Conservation (phyloP, 2,113 vertebrate species). For the Carassius auratus region DNA sequence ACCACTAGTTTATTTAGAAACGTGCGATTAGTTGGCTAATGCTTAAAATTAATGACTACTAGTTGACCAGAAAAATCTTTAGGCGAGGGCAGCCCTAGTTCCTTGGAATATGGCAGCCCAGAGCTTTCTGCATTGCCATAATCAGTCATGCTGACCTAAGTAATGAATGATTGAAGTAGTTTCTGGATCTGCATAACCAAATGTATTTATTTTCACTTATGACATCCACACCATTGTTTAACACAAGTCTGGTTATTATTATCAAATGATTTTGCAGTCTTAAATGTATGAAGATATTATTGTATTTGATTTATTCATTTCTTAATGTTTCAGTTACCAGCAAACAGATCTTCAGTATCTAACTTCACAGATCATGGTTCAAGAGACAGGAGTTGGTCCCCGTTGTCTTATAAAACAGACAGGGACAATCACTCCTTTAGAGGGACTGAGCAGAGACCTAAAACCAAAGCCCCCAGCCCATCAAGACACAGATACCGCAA, state of each 20-base stretch:
- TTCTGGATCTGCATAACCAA: neutral
- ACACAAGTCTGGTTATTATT: neutral
- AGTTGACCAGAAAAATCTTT: too few relatives aligned
- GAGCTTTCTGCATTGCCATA: too few relatives aligned
- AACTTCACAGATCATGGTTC: constrained; percentile 50
- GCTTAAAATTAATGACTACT: too few relatives aligned
- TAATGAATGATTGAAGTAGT: neutral
- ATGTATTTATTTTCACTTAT: neutral
- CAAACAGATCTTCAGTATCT: constrained; percentile 52
- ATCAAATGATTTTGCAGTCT: neutral
- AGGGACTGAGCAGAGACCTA: constrained; percentile 62
- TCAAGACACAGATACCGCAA: constrained; percentile 73
- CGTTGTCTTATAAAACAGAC: constrained; percentile 63
- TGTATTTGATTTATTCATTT: neutral
- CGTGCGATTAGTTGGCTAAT: too few relatives aligned
- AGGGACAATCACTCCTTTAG: constrained; percentile 57
- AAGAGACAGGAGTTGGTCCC: constrained; percentile 66
- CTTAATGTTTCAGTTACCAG: constrained; percentile 59
- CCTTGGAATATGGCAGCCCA: too few relatives aligned
- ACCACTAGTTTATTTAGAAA: too few relatives aligned
- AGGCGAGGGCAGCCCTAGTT: too few relatives aligned
- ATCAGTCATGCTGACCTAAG: neutral
- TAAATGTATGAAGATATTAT: neutral
- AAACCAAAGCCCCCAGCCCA: constrained; percentile 71
- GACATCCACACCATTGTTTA: neutral